These are phyloP conservation scores for Mnemiopsis leidyi DNA, from an alignment of 37 sponge, comb jelly and placozoan species.

Conservation along the genomic window DNA sequence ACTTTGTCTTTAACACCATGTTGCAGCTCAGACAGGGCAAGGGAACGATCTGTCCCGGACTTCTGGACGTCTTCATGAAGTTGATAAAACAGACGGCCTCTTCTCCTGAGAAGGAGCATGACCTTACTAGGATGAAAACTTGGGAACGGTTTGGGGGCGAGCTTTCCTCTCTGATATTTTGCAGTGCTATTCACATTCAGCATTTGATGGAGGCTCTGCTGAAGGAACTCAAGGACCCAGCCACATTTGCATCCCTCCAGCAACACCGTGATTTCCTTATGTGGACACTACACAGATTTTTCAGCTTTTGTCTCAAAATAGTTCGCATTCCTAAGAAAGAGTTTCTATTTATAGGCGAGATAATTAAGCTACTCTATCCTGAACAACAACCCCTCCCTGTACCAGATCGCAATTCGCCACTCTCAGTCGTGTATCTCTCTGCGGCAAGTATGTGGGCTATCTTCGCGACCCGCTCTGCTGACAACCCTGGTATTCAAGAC, in stretches of 20 bases:
- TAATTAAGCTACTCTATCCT: conserved; percentile 53
- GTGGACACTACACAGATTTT: conserved; percentile 17
- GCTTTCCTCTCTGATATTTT: conserved; percentile 18
- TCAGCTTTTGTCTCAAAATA: conserved; percentile 38
- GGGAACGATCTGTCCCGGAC: conserved; percentile 34
- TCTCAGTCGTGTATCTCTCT: conserved; percentile 8
- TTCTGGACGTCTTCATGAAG: conserved; percentile 7
- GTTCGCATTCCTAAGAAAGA: conserved; percentile 17
- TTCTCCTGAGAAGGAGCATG: not conserved
- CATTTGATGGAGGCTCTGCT: not conserved
- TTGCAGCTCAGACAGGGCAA: conserved; percentile 20
- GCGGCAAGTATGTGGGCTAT: conserved; percentile 30
- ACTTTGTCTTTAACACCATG: conserved; percentile 62
- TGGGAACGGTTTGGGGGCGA: not conserved
- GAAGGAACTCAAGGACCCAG: conserved; percentile 8
- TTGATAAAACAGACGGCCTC: conserved; percentile 30
- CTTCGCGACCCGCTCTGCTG: conserved; percentile 27
- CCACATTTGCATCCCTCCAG: conserved; percentile 13
- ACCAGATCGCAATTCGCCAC: conserved; percentile 49
- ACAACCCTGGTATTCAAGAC: conserved; percentile 37
- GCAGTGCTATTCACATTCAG: not conserved
- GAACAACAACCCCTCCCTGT: conserved; percentile 8
- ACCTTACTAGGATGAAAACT: not conserved
- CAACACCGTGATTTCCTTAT: conserved; percentile 52
- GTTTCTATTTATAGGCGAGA: conserved; percentile 15